Base-by-base conservation (phyloP, 2,797 vertebrate genomes). In the Argentina silus region DNA sequence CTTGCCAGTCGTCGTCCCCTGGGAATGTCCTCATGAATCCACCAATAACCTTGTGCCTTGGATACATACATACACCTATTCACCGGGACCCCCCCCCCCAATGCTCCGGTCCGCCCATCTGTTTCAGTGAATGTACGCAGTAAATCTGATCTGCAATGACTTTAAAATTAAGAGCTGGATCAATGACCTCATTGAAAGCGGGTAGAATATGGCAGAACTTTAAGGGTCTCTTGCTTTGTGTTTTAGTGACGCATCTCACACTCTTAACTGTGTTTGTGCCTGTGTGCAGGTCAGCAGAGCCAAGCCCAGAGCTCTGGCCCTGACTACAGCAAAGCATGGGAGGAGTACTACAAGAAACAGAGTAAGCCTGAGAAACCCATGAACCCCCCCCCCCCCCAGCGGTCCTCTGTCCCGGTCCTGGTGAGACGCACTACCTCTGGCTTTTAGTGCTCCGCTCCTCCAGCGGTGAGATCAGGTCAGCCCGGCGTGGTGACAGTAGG, bases 291-390 rank as follows among this genome's bases (percentile, higher is more conserved):
- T 94, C 97, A 97, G 88, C 96, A 97, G 91, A 96, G 92, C 93
- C 97, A 98, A 91, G 93, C 95, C 72, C 98, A 96, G 91, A 97
- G 90, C 90, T 93, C 92, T 82, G 95, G 95, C 85, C 94, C 96
- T 0, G 96, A 97, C 89, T 98, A 97, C 93, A 96, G 93, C 94
- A 98, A 97, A 91, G 94, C 94, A 67, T 98, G 97, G 98, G 96
- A 97, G 91, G 94, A 96, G 90, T 95, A 87, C 91, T 96, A 95
- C 90, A 96, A 95, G 85, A 95, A 96, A 73, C 95, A 95, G 92
- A 93, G 95, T 96, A 89, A 94, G 95, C 7, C 10, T 1, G 17
- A 36, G 27, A 36, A 36, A 36, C 27, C 27, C 27, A 36, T 36
- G 4, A 36, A 36, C 4, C 4, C 27, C 27, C 27, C 27, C 27